Evolutionary conservation across 2,113 vertebrate species (phyloP), one percentile per base, ranked within the genome.

Genomic region (Notechis scutatus): DNA sequence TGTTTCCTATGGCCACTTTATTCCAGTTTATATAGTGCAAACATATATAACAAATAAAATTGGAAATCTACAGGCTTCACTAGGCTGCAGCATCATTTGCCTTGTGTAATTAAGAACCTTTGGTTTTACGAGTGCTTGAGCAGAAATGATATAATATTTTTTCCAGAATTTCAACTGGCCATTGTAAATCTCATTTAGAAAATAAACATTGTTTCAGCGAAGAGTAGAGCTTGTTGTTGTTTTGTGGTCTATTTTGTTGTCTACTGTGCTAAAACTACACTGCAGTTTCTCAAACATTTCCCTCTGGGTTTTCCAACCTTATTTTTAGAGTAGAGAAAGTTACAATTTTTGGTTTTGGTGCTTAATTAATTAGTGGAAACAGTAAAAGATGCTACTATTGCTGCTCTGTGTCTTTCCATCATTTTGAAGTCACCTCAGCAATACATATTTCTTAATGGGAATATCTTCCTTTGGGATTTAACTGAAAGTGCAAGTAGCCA

Each of bases 31-130:
- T 91, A 64, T 94, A 94, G 96, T 94, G 26, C 52, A 92, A 93
- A 92, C 69, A 94, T 10, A 92, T 90, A 93, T 86, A 85, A 55
- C 39, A 95, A 95, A 94, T n/a, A 34, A 34, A 11, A 47, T 93
- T 85, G 90, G 91, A 91, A 96, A 95, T 3, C 3, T 89, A 93
- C 93, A 91, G 20, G 18, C 88, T 89, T 94, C 26, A 88, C 91
- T 93, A 52, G 55, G 92, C 94, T 95, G 57, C 45, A 91, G 90
- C 90, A 8, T 50, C 47, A 92, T 64, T 87, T 45, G 20, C 34
- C 90, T 39, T 1, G 0, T 55, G 89, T 5, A 2, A 88, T 39
- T 92, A 92, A 95, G 94, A 93, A 52, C 81, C 54, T 93, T 69
- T 94, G 85, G 57, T 69, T 45, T 52, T 92, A 56, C 3, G 47